Evolutionary conservation across 2,113 vertebrate species (phyloP).

Genomic region (Atractosteus spatula): DNA sequence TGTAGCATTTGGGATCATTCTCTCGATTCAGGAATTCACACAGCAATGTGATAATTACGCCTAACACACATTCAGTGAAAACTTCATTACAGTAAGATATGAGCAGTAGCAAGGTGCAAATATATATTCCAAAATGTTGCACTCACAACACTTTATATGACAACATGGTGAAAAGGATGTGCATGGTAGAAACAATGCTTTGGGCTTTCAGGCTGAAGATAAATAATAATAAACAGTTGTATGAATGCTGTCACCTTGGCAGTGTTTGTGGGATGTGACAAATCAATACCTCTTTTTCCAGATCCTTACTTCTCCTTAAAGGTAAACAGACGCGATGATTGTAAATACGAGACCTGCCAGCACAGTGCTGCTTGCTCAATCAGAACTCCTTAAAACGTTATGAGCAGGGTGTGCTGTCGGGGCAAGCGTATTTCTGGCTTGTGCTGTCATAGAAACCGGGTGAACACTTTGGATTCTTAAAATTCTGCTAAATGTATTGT

Average conservation of each 20-base stretch:
- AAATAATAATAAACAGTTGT: conserved; percentile 25
- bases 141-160: conserved; percentile 43
- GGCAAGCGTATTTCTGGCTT: no score
- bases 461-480: no score
- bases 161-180: conserved; percentile 34
- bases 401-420: no score
- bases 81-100: conserved; percentile 43
- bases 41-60: conserved; percentile 65
- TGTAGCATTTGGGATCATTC: conserved; percentile 15
- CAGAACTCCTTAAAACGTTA: no score
- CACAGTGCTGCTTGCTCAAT: neutral
- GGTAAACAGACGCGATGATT: neutral
- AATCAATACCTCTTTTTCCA: neutral
- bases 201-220: conserved; percentile 18
- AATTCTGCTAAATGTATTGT: no score
- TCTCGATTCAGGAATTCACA: conserved; percentile 14
- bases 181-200: conserved; percentile 26
- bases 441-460: no score
- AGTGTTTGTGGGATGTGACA: conserved; percentile 9
- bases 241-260: conserved; percentile 6
- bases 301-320: neutral
- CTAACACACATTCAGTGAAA: conserved; percentile 35
- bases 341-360: neutral
- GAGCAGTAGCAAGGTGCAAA: conserved; percentile 59
- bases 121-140: conserved; percentile 28